Evolutionary conservation across 2,888 invertebrate species (phyloP), one percentile per base, ranked within the genome.

Genomic region (Drosophila mercatorum): DNA sequence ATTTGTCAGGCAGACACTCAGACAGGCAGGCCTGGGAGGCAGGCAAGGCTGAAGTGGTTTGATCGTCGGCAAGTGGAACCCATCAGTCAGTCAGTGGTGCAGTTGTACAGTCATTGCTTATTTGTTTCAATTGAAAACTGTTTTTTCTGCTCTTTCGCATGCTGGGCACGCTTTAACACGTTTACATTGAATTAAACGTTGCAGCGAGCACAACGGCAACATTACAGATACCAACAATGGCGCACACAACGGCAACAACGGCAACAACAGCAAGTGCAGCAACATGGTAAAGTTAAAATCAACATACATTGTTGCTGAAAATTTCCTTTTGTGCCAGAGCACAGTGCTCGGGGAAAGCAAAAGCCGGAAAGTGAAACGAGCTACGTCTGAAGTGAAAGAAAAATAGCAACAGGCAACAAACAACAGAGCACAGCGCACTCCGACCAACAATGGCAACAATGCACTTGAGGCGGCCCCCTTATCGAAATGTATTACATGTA

Each of bases 141-240:
- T 74, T 80, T 56, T 56, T 67, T 66, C 63, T 65, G 67, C 61
- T 72, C 60, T 75, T 70, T 49, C 53, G 77, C 74, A 79, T 72
- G 74, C 86, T 66, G 77, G 55, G 58, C 71, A 88, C 88, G 83
- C 88, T 82, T 84, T 87, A 89, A 85, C 84, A 77, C 84, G 74
- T 88, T 86, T 79, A 88, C 89, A 84, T 89, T 89, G 84, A 89
- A 82, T 84, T 89, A 84, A 89, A 87, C 67, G 83, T 75, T 79
- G 82, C 81, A 80, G 61, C 52, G 58, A 69, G 62, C 67, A 68
- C 71, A 75, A 66, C 55, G 61, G 61, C 72, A 80, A 64, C 72
- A 81, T 68, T 57, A 75, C 75, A 67, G 68, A 83, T 67, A 81
- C 59, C 67, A 78, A 83, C 74, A 80, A 83, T 65, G 57, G 63